Evolutionary conservation across 2,888 invertebrate genomes (phyloP).

Genomic region (Chloroclystis v-ata): DNA sequence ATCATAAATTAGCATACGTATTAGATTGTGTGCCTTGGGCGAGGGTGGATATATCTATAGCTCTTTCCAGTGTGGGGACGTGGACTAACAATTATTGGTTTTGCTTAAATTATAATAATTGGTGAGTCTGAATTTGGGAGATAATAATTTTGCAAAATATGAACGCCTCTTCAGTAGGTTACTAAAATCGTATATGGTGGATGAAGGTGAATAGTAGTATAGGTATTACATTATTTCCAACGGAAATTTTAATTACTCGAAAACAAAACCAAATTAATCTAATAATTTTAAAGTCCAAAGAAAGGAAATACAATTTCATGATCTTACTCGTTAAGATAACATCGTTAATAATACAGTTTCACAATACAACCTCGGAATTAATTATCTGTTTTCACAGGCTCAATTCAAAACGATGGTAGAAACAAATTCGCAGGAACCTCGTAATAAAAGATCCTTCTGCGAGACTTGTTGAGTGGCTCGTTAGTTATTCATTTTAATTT

Average conservation of each 20-base stretch:
- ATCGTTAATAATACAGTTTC: background rate
- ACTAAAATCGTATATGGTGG: no score
- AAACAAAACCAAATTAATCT: no score
- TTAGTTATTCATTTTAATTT: conserved; percentile 70
- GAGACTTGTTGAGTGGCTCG: conserved; percentile 60
- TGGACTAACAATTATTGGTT: background rate
- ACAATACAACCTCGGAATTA: conserved; percentile 23
- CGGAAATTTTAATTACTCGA: no score
- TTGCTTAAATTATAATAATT: background rate
- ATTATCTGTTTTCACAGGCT: conserved; percentile 38
- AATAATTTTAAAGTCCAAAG: background rate
- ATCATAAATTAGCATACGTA: conserved; percentile 76
- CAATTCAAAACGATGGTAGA: conserved; percentile 30
- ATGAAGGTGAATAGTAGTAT: no score
- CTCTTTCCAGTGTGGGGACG: conserved; percentile 38
- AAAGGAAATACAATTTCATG: background rate
- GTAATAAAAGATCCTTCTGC: conserved; percentile 57
- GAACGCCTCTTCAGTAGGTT: no score
- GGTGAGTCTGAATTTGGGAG: background rate
- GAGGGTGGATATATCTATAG: conserved; percentile 50
- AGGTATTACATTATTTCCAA: no score
- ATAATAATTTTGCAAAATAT: background rate
- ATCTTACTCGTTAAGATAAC: background rate
- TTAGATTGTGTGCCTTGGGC: conserved; percentile 57
- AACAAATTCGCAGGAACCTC: conserved; percentile 42